phyloP scores from a whole-genome alignment of 92 coral and sea anemone species.

The Epizoanthus fatuus region DNA sequence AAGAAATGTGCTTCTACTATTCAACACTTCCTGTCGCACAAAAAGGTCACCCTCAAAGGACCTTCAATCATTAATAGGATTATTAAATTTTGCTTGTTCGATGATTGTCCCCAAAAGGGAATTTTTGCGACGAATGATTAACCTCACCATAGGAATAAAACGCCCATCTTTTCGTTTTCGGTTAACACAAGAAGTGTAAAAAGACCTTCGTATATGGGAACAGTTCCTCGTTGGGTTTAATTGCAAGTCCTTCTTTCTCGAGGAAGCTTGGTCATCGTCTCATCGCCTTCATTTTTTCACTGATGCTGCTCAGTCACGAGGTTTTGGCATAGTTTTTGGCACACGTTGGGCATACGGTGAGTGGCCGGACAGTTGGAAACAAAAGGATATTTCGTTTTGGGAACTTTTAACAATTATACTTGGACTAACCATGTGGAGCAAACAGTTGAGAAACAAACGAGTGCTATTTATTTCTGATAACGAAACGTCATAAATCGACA shows the following conservation, averaged over 20 bases:
- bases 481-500: too few relatives aligned
- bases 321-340: constrained; percentile 9
- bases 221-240: not conserved
- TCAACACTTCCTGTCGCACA: not conserved
- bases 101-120: not conserved
- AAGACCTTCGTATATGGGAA: not conserved
- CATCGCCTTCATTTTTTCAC: not conserved
- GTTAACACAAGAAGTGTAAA: not conserved
- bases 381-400: not conserved
- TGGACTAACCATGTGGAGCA: too few relatives aligned
- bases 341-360: not conserved
- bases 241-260: constrained; percentile 20
- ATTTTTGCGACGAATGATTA: too few relatives aligned
- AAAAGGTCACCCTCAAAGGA: constrained; percentile 17
- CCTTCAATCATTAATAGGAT: constrained; percentile 29
- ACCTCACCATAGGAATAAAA: not conserved
- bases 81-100: constrained; percentile 33
- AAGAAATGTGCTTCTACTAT: not conserved
- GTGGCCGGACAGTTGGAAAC: not conserved
- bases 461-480: too few relatives aligned
- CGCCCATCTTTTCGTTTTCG: not conserved
- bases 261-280: not conserved
- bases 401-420: too few relatives aligned
- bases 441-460: too few relatives aligned
- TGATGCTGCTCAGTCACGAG: not conserved